phyloP scores from a whole-genome alignment of 2,888 invertebrate genomes.

The Ectemnius continuus region DNA sequence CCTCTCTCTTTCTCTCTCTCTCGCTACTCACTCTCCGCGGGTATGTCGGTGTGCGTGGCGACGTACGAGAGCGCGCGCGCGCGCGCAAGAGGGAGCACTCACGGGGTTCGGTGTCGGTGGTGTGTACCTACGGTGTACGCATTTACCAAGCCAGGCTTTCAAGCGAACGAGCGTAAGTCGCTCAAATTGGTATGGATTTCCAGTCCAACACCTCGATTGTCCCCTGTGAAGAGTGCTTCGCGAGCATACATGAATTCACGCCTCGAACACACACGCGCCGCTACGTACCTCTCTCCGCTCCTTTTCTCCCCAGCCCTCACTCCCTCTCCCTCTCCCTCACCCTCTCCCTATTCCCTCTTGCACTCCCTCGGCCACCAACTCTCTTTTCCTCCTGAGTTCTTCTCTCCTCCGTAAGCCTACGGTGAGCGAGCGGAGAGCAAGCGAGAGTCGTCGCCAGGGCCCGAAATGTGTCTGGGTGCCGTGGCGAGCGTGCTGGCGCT shows the following conservation, averaged over 20 bases:
- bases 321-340: constrained; percentile 16
- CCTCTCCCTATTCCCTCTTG: too few relatives aligned
- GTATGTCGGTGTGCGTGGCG: too few relatives aligned
- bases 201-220: constrained; percentile 78
- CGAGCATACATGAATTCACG: constrained; percentile 74
- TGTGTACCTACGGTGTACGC: constrained; percentile 24
- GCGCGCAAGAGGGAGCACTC: not conserved
- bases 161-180: constrained; percentile 73
- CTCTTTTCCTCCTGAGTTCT: constrained; percentile 31
- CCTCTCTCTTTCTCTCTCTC: too few relatives aligned
- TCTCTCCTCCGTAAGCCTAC: constrained; percentile 26
- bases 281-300: constrained; percentile 40
- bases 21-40: too few relatives aligned
- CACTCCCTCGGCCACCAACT: constrained; percentile 6
- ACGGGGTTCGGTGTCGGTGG: constrained; percentile 19
- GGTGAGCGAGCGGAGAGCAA: not conserved
- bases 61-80: too few relatives aligned
- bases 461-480: constrained; percentile 26
- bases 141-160: constrained; percentile 58
- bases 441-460: not conserved
- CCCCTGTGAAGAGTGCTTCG: constrained; percentile 75
- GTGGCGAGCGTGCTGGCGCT: constrained; percentile 39
- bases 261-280: constrained; percentile 64
- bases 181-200: constrained; percentile 78
- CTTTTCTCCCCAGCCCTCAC: constrained; percentile 40